Evolutionary conservation across 2,113 vertebrate genomes (phyloP).

Genomic region (Manacus vitellinus): DNA sequence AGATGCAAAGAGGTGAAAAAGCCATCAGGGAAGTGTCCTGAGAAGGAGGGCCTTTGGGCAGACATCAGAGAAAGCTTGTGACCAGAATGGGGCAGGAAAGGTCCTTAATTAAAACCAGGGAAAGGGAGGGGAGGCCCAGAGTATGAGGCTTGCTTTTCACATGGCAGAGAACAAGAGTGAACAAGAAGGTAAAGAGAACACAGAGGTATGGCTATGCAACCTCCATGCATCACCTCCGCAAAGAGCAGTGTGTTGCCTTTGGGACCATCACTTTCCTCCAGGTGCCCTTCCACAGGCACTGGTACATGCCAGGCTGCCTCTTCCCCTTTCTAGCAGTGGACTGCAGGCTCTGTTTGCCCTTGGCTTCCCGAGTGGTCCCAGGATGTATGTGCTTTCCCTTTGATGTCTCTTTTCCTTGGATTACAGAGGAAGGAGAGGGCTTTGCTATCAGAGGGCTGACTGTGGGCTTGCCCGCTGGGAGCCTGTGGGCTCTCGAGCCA

Average conservation of each 20-base stretch:
- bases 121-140: not conserved
- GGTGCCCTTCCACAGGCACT: not conserved
- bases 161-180: not conserved
- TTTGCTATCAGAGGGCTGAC: not conserved
- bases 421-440: not conserved
- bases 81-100: not conserved
- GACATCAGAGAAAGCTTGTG: fast-evolving
- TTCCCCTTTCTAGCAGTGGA: not conserved
- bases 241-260: fast-evolving
- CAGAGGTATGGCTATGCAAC: not conserved
- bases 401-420: not conserved
- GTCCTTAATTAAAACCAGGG: not conserved
- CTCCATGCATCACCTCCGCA: fast-evolving
- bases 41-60: not conserved
- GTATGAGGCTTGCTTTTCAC: not conserved
- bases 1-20: not conserved
- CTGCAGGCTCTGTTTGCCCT: not conserved
- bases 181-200: not conserved
- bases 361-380: not conserved
- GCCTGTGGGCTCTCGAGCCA: not conserved
- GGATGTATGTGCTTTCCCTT: not conserved
- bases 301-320: not conserved
- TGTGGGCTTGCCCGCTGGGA: not conserved
- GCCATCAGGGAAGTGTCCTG: not conserved
- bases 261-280: not conserved